Base-by-base conservation (phyloP, 2,113 vertebrate genomes). In the Crotalus tigris region DNA sequence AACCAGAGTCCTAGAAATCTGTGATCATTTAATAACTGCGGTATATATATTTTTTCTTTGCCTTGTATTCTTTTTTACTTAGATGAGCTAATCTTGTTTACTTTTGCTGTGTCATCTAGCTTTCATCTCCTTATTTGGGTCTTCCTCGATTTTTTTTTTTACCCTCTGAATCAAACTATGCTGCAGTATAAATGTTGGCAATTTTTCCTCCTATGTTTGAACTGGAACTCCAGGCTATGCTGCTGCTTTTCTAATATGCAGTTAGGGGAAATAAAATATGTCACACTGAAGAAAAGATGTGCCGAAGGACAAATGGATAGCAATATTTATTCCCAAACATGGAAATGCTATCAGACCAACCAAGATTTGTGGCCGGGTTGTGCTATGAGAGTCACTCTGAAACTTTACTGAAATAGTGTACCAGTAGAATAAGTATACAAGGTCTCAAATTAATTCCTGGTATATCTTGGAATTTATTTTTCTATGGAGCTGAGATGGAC, bases 1-100 rank as follows among this genome's bases (percentile, higher is more conserved):
- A 96, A 93, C 92, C 96, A 96, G 91, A 57, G 93, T 59, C n/a
- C 54, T 24, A 89, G 92, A 94, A 95, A 93, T 33, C 93, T 97
- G 90, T 88, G 91, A 91, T 94, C 92, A 94, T 88, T 94, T 95
- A 94, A 29, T 86, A 58, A 3, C 19, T 17, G 49, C 4, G 4
- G 3, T 87, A 44, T 75, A 39, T 85, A 51, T 51, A 7, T n/a
- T 29, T 29, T 89, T 21, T 86, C 24, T 69, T 69, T 29, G 51
- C 17, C 7, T 19, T 23, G 5, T 93, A 51, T 6, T 51, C 29
- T 59, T 85, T 54, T 64, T 88, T n/a, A 90, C 39, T 33, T 39
- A 81, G 75, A 81, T 44, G 75, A 81, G 33, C 33, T 81, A 81
- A 81, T 44, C 33, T 81, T 81, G 75, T 81, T 81, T 81, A 81